Percentiles rank a stretch among this genome's conserved stretches.
These are phyloP conservation scores for Drosophila grimshawi DNA, from an alignment of 1,140 invertebrate species.

Conservation along the genomic window DNA sequence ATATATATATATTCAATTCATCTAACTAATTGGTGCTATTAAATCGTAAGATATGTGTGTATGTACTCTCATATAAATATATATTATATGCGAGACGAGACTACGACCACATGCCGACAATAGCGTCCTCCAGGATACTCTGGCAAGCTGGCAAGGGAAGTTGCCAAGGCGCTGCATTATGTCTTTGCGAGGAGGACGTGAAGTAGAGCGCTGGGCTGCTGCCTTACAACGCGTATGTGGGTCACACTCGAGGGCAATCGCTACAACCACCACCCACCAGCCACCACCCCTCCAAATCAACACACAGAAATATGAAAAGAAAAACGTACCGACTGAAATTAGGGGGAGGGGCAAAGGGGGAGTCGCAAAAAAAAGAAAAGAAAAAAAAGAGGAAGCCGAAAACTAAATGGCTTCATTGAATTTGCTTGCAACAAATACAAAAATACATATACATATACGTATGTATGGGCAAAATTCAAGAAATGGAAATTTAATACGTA, in stretches of 20 bases:
- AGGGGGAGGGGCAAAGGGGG: too few relatives aligned
- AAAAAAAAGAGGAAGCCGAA: conserved; percentile 39
- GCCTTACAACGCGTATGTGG: conserved; percentile 34
- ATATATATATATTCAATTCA: conserved; percentile 54
- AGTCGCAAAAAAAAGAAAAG: conserved; percentile 1
- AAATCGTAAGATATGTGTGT: conserved; percentile 58
- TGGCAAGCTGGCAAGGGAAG: conserved; percentile 35
- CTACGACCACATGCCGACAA: conserved; percentile 57
- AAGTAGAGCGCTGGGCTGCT: background rate
- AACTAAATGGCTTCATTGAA: conserved; percentile 66
- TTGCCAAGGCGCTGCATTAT: conserved; percentile 74
- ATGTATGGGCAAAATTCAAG: conserved; percentile 36
- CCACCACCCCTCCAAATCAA: conserved; percentile 2
- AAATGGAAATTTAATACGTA: conserved; percentile 75
- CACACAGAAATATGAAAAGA: conserved; percentile 22
- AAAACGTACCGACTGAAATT: background rate
- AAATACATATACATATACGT: conserved; percentile 26
- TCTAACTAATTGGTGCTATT: conserved; percentile 81
- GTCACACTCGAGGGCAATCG: conserved; percentile 27
- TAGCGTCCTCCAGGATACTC: conserved; percentile 8
- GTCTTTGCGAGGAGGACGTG: background rate
- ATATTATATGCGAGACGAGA: conserved; percentile 10
- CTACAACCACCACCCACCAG: background rate
- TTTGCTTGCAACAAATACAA: conserved; percentile 58
- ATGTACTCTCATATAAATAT: background rate